Evolutionary conservation across 2,113 vertebrate genomes (phyloP).

Genomic region (Prietella phreatophila): DNA sequence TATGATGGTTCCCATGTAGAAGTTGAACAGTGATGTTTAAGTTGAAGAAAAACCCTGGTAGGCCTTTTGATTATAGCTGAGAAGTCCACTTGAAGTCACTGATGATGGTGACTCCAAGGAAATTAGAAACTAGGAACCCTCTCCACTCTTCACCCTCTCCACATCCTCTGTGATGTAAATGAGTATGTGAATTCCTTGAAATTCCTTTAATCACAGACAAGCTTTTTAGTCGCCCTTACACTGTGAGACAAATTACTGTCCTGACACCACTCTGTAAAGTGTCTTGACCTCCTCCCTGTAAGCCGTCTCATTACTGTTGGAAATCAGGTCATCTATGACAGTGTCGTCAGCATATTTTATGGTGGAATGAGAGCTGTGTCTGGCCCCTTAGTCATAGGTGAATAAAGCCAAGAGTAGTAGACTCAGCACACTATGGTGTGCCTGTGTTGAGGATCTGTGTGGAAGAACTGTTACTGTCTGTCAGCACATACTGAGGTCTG

Average conservation of each 20-base stretch:
- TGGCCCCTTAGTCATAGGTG: background rate
- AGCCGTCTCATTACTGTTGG: background rate
- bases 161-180: background rate
- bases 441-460: background rate
- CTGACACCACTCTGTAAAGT: constrained; percentile 20
- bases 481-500: background rate
- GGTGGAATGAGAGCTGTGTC: background rate
- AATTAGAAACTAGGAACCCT: no score
- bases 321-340: background rate
- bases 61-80: background rate
- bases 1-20: background rate
- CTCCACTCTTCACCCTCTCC: no score
- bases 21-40: background rate
- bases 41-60: background rate
- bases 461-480: background rate
- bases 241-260: constrained; percentile 12
- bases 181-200: background rate
- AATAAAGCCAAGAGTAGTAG: background rate
- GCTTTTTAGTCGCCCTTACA: background rate
- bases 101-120: no score
- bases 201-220: background rate
- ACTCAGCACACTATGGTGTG: background rate
- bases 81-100: no score
- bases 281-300: background rate
- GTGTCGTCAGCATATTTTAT: background rate